Evolutionary conservation across 1,140 invertebrate species (phyloP).

Genomic region (Achatina immaculata): DNA sequence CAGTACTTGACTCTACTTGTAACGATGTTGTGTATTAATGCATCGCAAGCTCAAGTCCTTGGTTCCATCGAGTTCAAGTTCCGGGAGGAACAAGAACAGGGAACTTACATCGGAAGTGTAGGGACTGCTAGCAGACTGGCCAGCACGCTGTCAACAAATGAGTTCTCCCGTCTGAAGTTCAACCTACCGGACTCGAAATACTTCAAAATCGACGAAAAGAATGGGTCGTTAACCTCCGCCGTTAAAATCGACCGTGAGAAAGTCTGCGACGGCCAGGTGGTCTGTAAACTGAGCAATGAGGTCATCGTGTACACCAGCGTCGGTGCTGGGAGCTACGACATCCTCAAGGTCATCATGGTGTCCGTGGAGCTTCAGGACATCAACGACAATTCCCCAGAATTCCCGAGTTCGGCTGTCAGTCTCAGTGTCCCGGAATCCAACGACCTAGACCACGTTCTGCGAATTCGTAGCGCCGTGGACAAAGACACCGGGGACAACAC

Average conservation of each 20-base stretch:
- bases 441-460: slow-evolving; percentile 46
- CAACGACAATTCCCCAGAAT: slow-evolving; percentile 65
- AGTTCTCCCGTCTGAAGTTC: slow-evolving; percentile 41
- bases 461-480: slow-evolving; percentile 56
- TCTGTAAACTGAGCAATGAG: slow-evolving; percentile 42
- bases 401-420: slow-evolving; percentile 47
- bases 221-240: slow-evolving; percentile 81
- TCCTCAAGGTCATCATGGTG: slow-evolving; percentile 41
- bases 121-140: slow-evolving; percentile 40
- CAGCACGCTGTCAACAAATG: slow-evolving; percentile 22
- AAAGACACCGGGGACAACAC: slow-evolving; percentile 54
- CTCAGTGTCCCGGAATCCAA: slow-evolving; percentile 58
- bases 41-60: not conserved
- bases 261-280: slow-evolving; percentile 43
- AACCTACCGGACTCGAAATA: slow-evolving; percentile 38
- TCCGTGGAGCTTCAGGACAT: slow-evolving; percentile 55
- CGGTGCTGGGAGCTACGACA: slow-evolving; percentile 33
- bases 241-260: slow-evolving; percentile 55
- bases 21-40: not conserved
- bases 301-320: slow-evolving; percentile 43
- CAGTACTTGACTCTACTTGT: not conserved
- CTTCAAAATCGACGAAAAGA: slow-evolving; percentile 91
- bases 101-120: slow-evolving; percentile 48
- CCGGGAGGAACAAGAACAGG: slow-evolving; percentile 44
- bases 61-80: slow-evolving; percentile 18